A percentile compares a stretch with the other conserved stretches of the same genome.
These are phyloP conservation scores for Crocallis elinguaria DNA, from an alignment of 2,888 invertebrate genomes.

Conservation along the genomic window DNA sequence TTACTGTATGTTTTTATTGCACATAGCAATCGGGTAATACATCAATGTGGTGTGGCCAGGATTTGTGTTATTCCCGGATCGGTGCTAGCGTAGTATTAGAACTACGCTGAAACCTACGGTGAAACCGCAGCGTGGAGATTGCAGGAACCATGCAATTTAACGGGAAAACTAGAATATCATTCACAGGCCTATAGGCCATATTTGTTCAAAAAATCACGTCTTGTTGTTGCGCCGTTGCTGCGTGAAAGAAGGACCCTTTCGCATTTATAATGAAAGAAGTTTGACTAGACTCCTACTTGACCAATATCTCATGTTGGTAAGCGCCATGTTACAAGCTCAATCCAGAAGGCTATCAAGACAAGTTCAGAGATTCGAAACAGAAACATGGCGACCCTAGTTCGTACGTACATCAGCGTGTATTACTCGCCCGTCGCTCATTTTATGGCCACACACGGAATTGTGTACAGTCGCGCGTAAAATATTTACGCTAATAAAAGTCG, in stretches of 20 bases:
- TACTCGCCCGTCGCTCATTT: conserved; percentile 53
- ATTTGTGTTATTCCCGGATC: background rate
- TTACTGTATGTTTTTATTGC: conserved; percentile 26
- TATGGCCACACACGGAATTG: conserved; percentile 53
- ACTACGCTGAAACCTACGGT: too few species aligned
- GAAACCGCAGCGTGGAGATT: too few species aligned
- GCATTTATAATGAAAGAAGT: too few species aligned
- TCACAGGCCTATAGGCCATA: too few species aligned
- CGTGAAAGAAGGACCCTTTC: too few species aligned
- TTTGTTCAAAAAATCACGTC: too few species aligned
- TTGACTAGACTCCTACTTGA: too few species aligned
- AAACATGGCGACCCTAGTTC: conserved; percentile 4
- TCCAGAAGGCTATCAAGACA: background rate
- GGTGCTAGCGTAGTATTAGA: background rate
- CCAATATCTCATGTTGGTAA: too few species aligned
- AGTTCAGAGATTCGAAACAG: background rate
- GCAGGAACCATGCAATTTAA: too few species aligned
- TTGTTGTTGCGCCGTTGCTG: too few species aligned
- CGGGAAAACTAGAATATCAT: too few species aligned
- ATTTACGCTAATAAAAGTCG: conserved; percentile 30
- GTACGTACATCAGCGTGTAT: conserved; percentile 26
- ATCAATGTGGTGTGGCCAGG: conserved; percentile 15
- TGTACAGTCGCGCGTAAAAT: conserved; percentile 35
- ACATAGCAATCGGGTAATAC: conserved; percentile 27
- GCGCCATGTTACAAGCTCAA: too few species aligned